Evolutionary conservation across 2,797 vertebrate species (phyloP).

Genomic region (Notamacropus eugenii): DNA sequence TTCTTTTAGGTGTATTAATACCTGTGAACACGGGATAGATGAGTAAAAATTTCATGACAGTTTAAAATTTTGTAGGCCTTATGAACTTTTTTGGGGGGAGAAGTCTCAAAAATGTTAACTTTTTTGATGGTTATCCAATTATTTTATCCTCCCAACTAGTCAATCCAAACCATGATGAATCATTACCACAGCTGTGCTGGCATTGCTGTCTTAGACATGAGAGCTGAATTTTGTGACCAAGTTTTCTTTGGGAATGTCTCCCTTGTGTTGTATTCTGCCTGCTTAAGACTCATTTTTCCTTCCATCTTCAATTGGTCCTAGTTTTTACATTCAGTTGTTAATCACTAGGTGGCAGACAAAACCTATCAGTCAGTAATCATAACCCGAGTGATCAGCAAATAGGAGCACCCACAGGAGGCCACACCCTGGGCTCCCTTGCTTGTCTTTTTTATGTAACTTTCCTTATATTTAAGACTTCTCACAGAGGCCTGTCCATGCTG

Average conservation of each 20-base stretch:
- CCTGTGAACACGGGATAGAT: not conserved
- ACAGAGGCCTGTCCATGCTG: not conserved
- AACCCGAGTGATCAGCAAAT: not conserved
- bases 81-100: not conserved
- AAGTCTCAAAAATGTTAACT: not conserved
- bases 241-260: slow-evolving; percentile 19
- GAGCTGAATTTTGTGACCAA: slow-evolving; percentile 11
- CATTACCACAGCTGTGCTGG: not conserved
- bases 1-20: not conserved
- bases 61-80: not conserved
- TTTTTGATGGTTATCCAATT: slow-evolving; percentile 19
- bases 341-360: slow-evolving; percentile 81
- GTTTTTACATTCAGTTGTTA: slow-evolving; percentile 50
- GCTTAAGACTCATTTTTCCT: not conserved
- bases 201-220: not conserved
- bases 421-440: no score
- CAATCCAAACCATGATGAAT: slow-evolving; percentile 42
- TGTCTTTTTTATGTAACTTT: not conserved
- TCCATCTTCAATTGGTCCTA: slow-evolving; percentile 26
- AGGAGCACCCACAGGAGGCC: rapidly evolving
- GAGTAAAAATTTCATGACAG: not conserved
- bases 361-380: not conserved
- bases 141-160: slow-evolving; percentile 24
- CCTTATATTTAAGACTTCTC: not conserved
- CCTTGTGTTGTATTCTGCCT: not conserved